These are phyloP conservation scores for Plecturocebus donacophilus DNA, from an alignment of 2,113 vertebrate genomes.

Conservation along the genomic window DNA sequence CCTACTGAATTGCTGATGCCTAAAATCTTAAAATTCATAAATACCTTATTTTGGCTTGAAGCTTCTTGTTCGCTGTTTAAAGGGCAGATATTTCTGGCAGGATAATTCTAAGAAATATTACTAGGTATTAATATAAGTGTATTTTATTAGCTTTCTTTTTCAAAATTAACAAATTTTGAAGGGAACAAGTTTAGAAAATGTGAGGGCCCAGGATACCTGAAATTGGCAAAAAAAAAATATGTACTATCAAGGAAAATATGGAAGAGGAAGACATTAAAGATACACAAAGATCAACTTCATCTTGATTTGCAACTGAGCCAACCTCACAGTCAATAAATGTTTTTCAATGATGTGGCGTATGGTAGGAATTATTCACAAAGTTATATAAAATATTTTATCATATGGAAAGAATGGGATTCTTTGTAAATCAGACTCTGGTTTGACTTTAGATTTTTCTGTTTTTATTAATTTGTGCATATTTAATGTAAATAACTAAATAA, in stretches of 20 bases:
- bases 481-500: neutral
- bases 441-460: neutral
- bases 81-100: neutral
- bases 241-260: neutral
- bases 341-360: neutral
- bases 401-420: neutral
- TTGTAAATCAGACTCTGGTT: neutral
- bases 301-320: neutral
- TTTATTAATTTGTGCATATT: neutral
- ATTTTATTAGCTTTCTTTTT: neutral
- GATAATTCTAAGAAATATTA: conserved; percentile 26
- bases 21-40: conserved; percentile 29
- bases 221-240: neutral
- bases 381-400: neutral
- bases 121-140: neutral
- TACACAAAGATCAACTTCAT: neutral
- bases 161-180: conserved; percentile 12
- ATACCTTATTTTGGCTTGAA: neutral
- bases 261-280: neutral
- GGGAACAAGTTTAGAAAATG: neutral
- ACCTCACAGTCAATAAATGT: neutral
- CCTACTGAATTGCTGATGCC: neutral
- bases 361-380: neutral
- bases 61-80: neutral
- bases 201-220: neutral